Evolutionary conservation across 2,113 vertebrate species (phyloP).

Genomic region (Cricetomys ansorgei): DNA sequence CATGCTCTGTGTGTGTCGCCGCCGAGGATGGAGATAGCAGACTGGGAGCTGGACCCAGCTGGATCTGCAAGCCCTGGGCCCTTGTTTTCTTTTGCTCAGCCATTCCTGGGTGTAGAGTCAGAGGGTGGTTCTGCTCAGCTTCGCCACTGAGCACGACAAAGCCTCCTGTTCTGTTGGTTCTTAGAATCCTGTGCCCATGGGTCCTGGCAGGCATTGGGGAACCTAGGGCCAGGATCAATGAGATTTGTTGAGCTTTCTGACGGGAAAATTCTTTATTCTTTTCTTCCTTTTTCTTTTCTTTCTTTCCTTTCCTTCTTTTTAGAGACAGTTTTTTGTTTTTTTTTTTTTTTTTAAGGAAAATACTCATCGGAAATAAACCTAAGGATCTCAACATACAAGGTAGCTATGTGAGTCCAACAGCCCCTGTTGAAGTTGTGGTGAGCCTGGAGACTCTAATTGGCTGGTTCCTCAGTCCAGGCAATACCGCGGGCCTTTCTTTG

Average conservation of each 20-base stretch:
- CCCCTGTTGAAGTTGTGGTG: neutral
- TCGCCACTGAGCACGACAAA: neutral
- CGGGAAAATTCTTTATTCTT: neutral
- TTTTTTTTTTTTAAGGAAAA: neutral
- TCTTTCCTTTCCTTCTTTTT: neutral
- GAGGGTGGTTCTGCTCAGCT: neutral
- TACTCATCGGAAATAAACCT: constrained; percentile 30
- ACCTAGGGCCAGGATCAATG: neutral
- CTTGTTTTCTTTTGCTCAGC: constrained; percentile 40
- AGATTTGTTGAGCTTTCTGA: constrained; percentile 16
- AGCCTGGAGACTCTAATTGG: neutral
- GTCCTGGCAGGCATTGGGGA: neutral
- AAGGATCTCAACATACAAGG: neutral
- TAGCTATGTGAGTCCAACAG: neutral
- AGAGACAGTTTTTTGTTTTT: neutral
- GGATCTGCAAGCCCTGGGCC: neutral
- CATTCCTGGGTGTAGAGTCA: neutral
- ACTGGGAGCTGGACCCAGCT: neutral
- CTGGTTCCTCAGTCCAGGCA: neutral
- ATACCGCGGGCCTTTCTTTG: neutral
- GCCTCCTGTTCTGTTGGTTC: constrained; percentile 6
- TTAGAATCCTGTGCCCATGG: neutral
- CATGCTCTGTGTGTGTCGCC: neutral
- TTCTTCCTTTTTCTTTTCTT: too few species aligned
- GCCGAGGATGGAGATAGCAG: neutral